phyloP scores from a whole-genome alignment of 2,888 invertebrate genomes.

The Holacanthella duospinosa region DNA sequence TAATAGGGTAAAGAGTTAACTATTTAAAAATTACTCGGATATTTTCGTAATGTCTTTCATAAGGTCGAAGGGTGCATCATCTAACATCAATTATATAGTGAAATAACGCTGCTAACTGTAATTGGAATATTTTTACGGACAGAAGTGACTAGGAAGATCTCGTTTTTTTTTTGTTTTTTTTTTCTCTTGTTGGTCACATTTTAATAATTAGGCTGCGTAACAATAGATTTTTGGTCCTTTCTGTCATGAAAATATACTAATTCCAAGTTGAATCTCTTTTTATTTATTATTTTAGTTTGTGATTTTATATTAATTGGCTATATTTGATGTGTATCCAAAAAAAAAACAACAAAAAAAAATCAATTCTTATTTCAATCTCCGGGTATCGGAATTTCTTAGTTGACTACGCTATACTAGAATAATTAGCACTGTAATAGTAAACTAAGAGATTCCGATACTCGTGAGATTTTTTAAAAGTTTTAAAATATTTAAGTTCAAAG shows the following conservation, averaged over 20 bases:
- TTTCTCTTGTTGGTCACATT: background rate
- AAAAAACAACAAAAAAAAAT: too few relatives aligned
- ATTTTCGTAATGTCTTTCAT: slow-evolving; percentile 3
- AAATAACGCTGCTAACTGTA: background rate
- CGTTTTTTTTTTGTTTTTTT: background rate
- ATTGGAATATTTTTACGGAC: background rate
- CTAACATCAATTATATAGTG: background rate
- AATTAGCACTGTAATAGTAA: too few relatives aligned
- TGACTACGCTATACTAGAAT: too few relatives aligned
- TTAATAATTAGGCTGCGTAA: background rate
- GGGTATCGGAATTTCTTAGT: too few relatives aligned
- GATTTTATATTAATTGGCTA: background rate
- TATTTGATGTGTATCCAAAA: background rate
- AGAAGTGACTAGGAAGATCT: background rate
- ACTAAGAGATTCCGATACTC: too few relatives aligned
- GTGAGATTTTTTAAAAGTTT: background rate
- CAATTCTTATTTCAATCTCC: too few relatives aligned
- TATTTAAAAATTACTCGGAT: background rate
- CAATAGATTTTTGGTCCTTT: background rate
- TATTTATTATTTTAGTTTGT: background rate
- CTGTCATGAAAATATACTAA: background rate
- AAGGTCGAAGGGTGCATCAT: background rate
- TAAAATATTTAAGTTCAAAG: background rate
- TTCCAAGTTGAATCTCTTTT: background rate
- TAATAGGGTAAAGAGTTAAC: background rate